A percentile compares a stretch with the other conserved stretches of the same genome.
These are phyloP conservation scores for Rhyacophila evoluta DNA, from an alignment of 2,888 invertebrate species.

Conservation along the genomic window DNA sequence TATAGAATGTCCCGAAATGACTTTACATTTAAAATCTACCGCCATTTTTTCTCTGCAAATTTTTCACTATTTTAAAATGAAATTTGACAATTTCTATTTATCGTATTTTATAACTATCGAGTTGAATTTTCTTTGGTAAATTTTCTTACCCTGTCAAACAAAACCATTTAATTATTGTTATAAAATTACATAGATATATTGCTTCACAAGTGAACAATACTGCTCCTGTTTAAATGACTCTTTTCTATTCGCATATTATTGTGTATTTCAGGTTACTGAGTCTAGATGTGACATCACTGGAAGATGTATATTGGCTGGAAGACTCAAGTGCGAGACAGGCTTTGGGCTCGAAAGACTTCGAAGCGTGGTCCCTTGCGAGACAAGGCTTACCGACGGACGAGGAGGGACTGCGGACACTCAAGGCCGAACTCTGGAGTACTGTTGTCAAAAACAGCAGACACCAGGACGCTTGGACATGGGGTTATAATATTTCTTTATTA, in stretches of 20 bases:
- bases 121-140: too few relatives aligned
- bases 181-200: too few relatives aligned
- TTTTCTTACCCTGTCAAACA: too few relatives aligned
- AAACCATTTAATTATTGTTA: too few relatives aligned
- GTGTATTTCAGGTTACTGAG: conserved; percentile 72
- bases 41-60: too few relatives aligned
- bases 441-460: conserved; percentile 88
- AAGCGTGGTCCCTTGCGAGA: conserved; percentile 82
- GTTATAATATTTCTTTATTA: conserved; percentile 61
- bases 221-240: too few relatives aligned
- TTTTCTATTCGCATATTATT: conserved; percentile 33
- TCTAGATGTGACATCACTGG: conserved; percentile 86
- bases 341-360: conserved; percentile 81
- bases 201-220: too few relatives aligned
- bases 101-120: too few relatives aligned
- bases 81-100: too few relatives aligned
- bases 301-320: conserved; percentile 92
- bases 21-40: too few relatives aligned
- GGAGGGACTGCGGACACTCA: conserved; percentile 80
- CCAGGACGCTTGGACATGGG: conserved; percentile 92
- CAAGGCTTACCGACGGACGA: conserved; percentile 87
- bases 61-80: too few relatives aligned
- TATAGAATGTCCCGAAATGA: too few relatives aligned
- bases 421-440: conserved; percentile 86
- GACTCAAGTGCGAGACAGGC: conserved; percentile 82